phyloP scores from a whole-genome alignment of 1,140 invertebrate species.

The Drosophila kepulauana region DNA sequence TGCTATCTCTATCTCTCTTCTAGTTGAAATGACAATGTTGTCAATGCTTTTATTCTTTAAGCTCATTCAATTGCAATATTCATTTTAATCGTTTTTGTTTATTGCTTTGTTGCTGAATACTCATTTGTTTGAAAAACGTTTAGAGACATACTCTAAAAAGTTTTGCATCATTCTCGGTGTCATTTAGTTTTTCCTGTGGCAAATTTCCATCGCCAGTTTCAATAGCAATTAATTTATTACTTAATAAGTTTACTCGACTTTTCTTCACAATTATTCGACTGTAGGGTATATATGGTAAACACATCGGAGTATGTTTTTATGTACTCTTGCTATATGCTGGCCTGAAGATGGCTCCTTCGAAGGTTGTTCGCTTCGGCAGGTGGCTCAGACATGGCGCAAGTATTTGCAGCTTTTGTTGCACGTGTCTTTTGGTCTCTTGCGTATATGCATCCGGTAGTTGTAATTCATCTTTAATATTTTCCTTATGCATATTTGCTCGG shows the following conservation, averaged over 20 bases:
- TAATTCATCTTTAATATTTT: constrained; percentile 81
- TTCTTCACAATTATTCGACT: not conserved
- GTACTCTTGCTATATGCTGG: not conserved
- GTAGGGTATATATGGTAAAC: not conserved
- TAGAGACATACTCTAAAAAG: too few species aligned
- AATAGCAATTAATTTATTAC: not conserved
- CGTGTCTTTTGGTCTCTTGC: constrained; percentile 18
- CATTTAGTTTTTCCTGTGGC: not conserved
- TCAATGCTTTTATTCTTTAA: constrained; percentile 7
- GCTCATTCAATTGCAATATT: constrained; percentile 21
- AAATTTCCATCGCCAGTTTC: not conserved
- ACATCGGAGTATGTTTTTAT: not conserved
- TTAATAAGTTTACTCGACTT: not conserved
- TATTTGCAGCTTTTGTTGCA: constrained; percentile 16
- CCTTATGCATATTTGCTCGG: constrained; percentile 66
- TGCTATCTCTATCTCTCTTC: not conserved
- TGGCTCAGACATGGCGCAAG: not conserved
- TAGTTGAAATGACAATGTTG: constrained; percentile 6
- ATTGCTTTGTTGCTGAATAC: not conserved
- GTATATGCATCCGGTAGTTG: not conserved
- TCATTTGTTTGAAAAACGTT: not conserved
- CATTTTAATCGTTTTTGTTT: constrained; percentile 3
- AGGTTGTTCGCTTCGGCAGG: not conserved
- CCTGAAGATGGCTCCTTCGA: not conserved
- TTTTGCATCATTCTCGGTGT: too few species aligned